Conservation (phyloP, 1,140 invertebrate genomes). For the Anadara kagoshimensis region DNA sequence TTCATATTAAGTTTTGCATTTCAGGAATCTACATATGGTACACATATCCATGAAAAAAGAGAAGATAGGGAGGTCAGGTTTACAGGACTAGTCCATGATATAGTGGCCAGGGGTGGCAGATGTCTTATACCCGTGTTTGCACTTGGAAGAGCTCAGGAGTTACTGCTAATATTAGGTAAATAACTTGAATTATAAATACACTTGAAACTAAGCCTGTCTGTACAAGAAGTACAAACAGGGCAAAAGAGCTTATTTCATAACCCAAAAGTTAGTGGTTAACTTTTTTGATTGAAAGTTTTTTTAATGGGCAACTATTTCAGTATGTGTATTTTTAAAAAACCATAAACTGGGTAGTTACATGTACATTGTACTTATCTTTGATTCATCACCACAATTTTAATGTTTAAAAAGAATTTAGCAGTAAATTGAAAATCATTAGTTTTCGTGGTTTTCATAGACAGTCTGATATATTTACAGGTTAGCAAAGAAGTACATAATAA, state of each 20-base stretch:
- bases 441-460: too few species aligned
- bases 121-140: slow-evolving; percentile 99
- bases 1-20: slow-evolving; percentile 1
- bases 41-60: slow-evolving; percentile 98
- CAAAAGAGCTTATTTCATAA: not conserved
- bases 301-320: too few species aligned
- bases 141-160: slow-evolving; percentile 96
- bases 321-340: too few species aligned
- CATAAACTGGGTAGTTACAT: too few species aligned
- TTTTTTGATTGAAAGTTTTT: too few species aligned
- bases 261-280: not conserved
- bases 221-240: not conserved
- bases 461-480: too few species aligned
- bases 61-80: slow-evolving; percentile 97
- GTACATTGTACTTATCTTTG: too few species aligned
- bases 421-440: too few species aligned
- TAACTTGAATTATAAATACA: not conserved
- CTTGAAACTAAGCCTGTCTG: too few species aligned
- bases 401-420: too few species aligned
- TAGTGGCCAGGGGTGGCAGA: slow-evolving; percentile 94
- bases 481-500: too few species aligned
- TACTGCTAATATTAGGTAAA: slow-evolving; percentile 91
- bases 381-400: too few species aligned
- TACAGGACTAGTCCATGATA: slow-evolving; percentile 95
- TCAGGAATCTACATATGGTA: slow-evolving; percentile 98